Percentiles rank a stretch among this genome's conserved stretches.
phyloP scores from a whole-genome alignment of 2,888 invertebrate species.

The Tachina grossa region DNA sequence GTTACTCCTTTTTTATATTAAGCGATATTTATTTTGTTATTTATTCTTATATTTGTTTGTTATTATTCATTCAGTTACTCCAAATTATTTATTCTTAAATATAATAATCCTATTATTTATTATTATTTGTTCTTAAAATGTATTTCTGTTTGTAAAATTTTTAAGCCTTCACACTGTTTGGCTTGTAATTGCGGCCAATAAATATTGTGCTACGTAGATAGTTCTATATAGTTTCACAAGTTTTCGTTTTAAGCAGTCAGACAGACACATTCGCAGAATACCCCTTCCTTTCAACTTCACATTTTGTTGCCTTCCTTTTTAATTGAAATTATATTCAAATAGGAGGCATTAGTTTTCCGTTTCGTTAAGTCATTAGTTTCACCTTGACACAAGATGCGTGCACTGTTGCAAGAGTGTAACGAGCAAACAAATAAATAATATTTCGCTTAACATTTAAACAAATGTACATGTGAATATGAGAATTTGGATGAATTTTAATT shows the following conservation, averaged over 20 bases:
- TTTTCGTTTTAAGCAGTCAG: background rate
- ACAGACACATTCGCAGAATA: background rate
- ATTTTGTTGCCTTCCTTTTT: conserved; percentile 4
- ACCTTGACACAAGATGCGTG: conserved; percentile 68
- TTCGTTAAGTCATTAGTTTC: conserved; percentile 56
- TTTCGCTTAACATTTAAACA: conserved; percentile 37
- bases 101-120: too few species aligned
- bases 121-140: too few species aligned
- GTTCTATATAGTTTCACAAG: background rate
- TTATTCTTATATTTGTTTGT: too few species aligned
- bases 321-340: conserved; percentile 47
- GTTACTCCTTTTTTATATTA: too few species aligned
- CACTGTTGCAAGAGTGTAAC: conserved; percentile 26
- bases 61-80: too few species aligned
- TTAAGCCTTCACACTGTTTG: background rate
- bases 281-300: conserved; percentile 10
- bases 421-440: conserved; percentile 48
- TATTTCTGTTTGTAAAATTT: too few species aligned
- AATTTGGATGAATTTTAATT: conserved; percentile 68
- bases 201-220: background rate
- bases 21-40: too few species aligned
- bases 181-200: background rate
- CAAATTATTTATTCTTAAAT: too few species aligned
- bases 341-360: conserved; percentile 20
- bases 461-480: conserved; percentile 32